phyloP scores from a whole-genome alignment of 2,113 vertebrate species.

The Thalassoma bifasciatum region DNA sequence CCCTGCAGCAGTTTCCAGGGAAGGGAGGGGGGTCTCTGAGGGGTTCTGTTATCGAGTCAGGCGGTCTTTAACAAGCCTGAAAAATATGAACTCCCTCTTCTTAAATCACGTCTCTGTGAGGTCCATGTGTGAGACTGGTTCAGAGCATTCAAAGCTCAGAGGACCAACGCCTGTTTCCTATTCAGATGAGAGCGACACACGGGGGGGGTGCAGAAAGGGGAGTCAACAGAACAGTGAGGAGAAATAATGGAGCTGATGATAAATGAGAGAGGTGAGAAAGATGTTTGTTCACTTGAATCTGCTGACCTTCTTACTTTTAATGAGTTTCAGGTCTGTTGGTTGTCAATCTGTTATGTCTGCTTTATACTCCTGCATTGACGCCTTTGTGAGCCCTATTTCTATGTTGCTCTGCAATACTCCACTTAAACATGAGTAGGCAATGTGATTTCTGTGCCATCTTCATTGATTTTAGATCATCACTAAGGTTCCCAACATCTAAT shows the following conservation, averaged over 20 bases:
- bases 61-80: constrained; percentile 25
- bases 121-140: constrained; percentile 58
- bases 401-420: too few species aligned
- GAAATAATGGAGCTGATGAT: constrained; percentile 12
- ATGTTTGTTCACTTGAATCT: constrained; percentile 23
- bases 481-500: too few species aligned
- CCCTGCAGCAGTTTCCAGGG: neutral
- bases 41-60: too few species aligned
- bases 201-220: constrained; percentile 7
- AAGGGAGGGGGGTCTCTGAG: neutral
- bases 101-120: constrained; percentile 7
- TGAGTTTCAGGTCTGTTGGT: neutral
- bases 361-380: too few species aligned
- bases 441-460: too few species aligned
- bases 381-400: too few species aligned
- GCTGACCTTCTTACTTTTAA: neutral
- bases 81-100: constrained; percentile 34
- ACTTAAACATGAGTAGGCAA: too few species aligned
- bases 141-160: constrained; percentile 24
- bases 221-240: neutral
- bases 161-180: constrained; percentile 36
- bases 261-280: constrained; percentile 15
- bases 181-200: constrained; percentile 31
- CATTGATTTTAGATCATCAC: too few species aligned
- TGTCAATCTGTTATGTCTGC: too few species aligned